These are phyloP conservation scores for Leptarthrus brevirostris DNA, from an alignment of 2,888 invertebrate species.

Conservation along the genomic window DNA sequence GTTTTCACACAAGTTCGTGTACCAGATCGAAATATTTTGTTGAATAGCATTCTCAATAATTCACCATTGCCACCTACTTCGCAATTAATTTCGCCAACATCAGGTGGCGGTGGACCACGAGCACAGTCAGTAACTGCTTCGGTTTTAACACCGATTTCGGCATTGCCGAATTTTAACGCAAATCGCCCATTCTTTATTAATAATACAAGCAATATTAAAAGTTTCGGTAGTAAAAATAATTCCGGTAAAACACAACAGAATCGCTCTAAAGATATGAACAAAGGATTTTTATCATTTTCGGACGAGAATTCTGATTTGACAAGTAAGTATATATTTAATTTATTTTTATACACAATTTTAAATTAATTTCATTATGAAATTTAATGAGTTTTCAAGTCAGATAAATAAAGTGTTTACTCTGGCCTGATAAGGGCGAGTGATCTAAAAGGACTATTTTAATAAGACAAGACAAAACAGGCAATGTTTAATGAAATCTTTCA, in stretches of 20 bases:
- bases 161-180: conserved; percentile 41
- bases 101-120: conserved; percentile 55
- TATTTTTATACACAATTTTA: too few relatives aligned
- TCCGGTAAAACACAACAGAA: conserved; percentile 71
- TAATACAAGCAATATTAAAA: conserved; percentile 35
- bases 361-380: too few relatives aligned
- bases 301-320: conserved; percentile 86
- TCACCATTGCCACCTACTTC: conserved; percentile 45
- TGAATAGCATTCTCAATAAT: conserved; percentile 35
- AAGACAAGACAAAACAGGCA: too few relatives aligned
- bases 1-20: conserved; percentile 58
- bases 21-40: conserved; percentile 45
- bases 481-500: too few relatives aligned
- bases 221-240: conserved; percentile 14
- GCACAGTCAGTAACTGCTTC: conserved; percentile 62
- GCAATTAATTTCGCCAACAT: conserved; percentile 43
- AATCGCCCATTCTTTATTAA: conserved; percentile 30
- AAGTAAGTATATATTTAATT: conserved; percentile 74
- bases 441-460: too few relatives aligned
- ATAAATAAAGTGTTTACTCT: too few relatives aligned
- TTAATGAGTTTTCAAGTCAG: too few relatives aligned
- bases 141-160: conserved; percentile 60
- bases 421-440: too few relatives aligned
- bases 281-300: conserved; percentile 88
- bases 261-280: conserved; percentile 92